Evolutionary conservation across 1,140 invertebrate species (phyloP), one percentile per base, ranked within the genome.

Genomic region (Ceratina calcarata): DNA sequence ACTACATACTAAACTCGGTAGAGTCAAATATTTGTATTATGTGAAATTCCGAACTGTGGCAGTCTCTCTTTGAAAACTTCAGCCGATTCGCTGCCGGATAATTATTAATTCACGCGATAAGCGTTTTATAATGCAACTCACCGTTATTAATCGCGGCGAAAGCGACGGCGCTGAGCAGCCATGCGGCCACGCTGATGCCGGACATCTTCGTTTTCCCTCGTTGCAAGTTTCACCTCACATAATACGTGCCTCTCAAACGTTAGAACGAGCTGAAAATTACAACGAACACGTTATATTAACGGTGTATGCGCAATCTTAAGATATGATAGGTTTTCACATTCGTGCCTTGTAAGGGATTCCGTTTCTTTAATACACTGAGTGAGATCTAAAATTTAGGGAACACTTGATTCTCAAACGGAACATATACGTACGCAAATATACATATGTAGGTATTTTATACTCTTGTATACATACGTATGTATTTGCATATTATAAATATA

Each of bases 101-200:
- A 51, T 70, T 65, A 57, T 61, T 24, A 53, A 71, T 60, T 53
- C 20, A 57, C 20, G 13, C 27, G 18, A 24, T 55, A 53, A 69
- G 27, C 27, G 57, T 80, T 77, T 64, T 20, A 49, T 58, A 55
- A 67, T 67, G 18, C 15, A 64, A 91, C 91, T 91, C 76, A 91
- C 91, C 91, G 76, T 90, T 89, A 68, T 87, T 91, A 81, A 91
- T 87, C 79, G 89, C 81, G 76, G 86, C 83, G 77, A 91, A 83
- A 80, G 84, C 86, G 81, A 89, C 86, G 80, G 90, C 86, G 85
- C 89, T 86, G 74, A 89, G 84, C 80, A 91, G 80, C 89, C 89
- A 88, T 68, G 80, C 85, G 75, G 85, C 78, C 76, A 84, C 86
- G 79, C 81, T 84, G 86, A 89, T 83, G 82, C 85, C 85, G 83